Conservation (phyloP, 2,888 invertebrate genomes). For the Colletes collaris region DNA sequence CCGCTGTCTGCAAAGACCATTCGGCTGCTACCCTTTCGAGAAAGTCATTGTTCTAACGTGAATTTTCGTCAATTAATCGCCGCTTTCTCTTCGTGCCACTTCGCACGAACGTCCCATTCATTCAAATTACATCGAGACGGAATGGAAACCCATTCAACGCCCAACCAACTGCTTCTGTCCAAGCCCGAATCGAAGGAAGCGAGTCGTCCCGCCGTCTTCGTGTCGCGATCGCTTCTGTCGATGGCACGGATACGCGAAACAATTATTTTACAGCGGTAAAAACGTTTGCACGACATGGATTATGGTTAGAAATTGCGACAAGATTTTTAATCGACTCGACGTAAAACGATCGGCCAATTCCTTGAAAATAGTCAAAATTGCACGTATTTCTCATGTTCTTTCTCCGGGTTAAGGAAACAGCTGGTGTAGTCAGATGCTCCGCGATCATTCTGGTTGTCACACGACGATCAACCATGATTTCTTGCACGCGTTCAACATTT, state of each 20-base stretch:
- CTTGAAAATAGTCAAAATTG: too few species aligned
- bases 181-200: slow-evolving; percentile 12
- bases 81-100: slow-evolving; percentile 23
- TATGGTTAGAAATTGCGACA: too few species aligned
- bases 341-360: too few species aligned
- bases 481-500: too few species aligned
- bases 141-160: slow-evolving; percentile 64
- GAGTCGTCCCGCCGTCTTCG: slow-evolving; percentile 16
- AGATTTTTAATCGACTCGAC: too few species aligned
- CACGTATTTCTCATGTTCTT: too few species aligned
- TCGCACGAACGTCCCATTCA: slow-evolving; percentile 53
- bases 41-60: slow-evolving; percentile 67
- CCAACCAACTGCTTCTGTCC: slow-evolving; percentile 35
- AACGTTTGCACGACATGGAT: too few species aligned
- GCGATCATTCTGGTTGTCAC: too few species aligned
- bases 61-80: slow-evolving; percentile 69
- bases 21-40: slow-evolving; percentile 44
- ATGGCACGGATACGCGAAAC: neutral
- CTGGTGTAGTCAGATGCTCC: too few species aligned
- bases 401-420: too few species aligned
- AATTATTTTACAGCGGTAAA: too few species aligned
- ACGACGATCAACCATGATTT: too few species aligned
- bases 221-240: neutral
- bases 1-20: slow-evolving; percentile 59
- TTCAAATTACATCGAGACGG: slow-evolving; percentile 60